Evolutionary conservation across 2,888 invertebrate species (phyloP).

Genomic region (Cybosia mesomella): DNA sequence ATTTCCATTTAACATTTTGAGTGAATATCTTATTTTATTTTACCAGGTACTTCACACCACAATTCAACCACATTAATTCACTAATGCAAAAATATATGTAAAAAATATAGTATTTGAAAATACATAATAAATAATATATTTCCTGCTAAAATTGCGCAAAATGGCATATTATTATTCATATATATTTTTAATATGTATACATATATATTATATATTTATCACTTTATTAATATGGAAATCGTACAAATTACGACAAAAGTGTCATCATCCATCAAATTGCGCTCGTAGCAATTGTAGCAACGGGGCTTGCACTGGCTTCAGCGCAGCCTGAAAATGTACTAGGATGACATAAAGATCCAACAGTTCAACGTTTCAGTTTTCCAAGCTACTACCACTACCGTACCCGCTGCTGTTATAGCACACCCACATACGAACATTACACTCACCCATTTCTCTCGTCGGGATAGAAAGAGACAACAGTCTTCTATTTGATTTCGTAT

Average conservation of each 20-base stretch:
- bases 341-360: neutral
- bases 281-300: neutral
- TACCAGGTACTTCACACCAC: too few species aligned
- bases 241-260: neutral
- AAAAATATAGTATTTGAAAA: too few species aligned
- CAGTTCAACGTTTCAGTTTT: neutral
- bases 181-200: too few species aligned
- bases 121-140: too few species aligned
- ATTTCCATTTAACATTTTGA: too few species aligned
- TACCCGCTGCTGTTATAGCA: neutral
- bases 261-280: neutral
- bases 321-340: constrained; percentile 16
- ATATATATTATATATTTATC: too few species aligned
- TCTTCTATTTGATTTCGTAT: neutral
- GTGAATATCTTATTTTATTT: neutral
- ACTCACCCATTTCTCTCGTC: neutral
- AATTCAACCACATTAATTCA: too few species aligned
- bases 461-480: neutral
- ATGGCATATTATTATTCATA: too few species aligned
- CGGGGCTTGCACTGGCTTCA: neutral
- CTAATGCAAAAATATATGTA: too few species aligned
- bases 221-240: neutral
- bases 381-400: neutral
- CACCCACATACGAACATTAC: neutral
- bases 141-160: too few species aligned